Conservation (phyloP, 1,140 invertebrate genomes). For the Megathymus violae region DNA sequence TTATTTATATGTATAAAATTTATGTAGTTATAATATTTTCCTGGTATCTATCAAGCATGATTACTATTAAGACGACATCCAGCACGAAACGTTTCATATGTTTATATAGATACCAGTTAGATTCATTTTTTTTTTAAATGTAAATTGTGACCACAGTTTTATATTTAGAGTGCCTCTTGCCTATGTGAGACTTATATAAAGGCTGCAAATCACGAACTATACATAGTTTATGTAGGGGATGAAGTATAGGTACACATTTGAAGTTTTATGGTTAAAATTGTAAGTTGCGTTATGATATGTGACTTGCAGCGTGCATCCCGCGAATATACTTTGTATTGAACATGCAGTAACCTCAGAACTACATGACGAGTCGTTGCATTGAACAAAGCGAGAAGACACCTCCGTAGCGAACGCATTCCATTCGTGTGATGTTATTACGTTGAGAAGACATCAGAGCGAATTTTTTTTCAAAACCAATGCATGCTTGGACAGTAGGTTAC, state of each 20-base stretch:
- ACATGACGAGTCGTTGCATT: neutral
- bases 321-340: neutral
- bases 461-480: conserved; percentile 67
- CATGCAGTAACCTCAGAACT: neutral
- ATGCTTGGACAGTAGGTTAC: conserved; percentile 63
- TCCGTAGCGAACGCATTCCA: conserved; percentile 77
- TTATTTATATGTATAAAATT: conserved; percentile 59
- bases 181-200: conserved; percentile 85
- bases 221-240: conserved; percentile 82
- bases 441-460: conserved; percentile 56
- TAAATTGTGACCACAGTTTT: conserved; percentile 84
- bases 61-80: conserved; percentile 61
- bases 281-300: conserved; percentile 83
- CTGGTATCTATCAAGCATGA: conserved; percentile 67
- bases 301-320: conserved; percentile 49
- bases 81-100: conserved; percentile 72
- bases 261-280: conserved; percentile 83
- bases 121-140: conserved; percentile 79
- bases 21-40: conserved; percentile 65
- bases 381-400: conserved; percentile 32
- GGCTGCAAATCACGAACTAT: conserved; percentile 84
- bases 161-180: conserved; percentile 85
- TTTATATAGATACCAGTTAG: conserved; percentile 74
- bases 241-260: conserved; percentile 71
- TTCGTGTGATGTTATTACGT: conserved; percentile 58